Evolutionary conservation across 2,888 invertebrate species (phyloP).

Genomic region (Plemyria rubiginata): DNA sequence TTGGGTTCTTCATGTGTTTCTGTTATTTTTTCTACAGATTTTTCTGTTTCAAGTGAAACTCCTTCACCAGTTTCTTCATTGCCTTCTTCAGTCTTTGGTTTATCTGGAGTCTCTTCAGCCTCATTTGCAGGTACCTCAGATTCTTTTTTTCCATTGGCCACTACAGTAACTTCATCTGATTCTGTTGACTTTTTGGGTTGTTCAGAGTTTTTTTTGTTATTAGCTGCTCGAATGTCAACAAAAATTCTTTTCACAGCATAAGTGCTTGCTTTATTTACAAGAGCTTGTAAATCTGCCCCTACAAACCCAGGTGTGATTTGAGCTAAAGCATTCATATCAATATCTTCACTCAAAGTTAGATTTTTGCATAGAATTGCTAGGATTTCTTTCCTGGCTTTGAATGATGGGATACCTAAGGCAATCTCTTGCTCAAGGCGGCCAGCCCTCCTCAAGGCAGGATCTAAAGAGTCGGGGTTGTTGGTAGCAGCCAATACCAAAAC

Average conservation of each 20-base stretch:
- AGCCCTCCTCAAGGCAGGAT: conserved; percentile 95
- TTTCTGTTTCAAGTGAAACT: conserved; percentile 46
- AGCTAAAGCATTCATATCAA: conserved; percentile 90
- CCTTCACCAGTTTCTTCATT: conserved; percentile 26
- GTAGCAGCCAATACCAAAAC: conserved; percentile 98
- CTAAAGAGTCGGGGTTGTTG: conserved; percentile 95
- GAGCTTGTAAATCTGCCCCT: conserved; percentile 95
- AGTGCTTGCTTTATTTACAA: conserved; percentile 95
- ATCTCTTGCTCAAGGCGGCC: conserved; percentile 98
- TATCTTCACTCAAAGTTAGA: conserved; percentile 87
- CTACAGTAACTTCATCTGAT: conserved; percentile 53
- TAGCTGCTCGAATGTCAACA: conserved; percentile 61
- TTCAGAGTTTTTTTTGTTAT: conserved; percentile 39
- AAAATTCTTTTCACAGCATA: conserved; percentile 90
- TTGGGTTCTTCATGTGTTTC: conserved; percentile 40
- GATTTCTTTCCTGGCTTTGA: conserved; percentile 92
- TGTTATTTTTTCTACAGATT: conserved; percentile 37
- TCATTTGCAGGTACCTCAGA: conserved; percentile 41
- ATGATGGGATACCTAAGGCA: conserved; percentile 96
- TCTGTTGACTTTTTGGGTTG: conserved; percentile 42
- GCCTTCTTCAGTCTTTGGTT: conserved; percentile 43
- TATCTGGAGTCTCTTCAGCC: conserved; percentile 50
- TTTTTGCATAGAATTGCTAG: conserved; percentile 88
- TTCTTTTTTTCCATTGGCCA: conserved; percentile 69
- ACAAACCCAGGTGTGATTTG: conserved; percentile 97